Base-by-base conservation (phyloP, 2,797 vertebrate species). In the Salarias fasciatus region DNA sequence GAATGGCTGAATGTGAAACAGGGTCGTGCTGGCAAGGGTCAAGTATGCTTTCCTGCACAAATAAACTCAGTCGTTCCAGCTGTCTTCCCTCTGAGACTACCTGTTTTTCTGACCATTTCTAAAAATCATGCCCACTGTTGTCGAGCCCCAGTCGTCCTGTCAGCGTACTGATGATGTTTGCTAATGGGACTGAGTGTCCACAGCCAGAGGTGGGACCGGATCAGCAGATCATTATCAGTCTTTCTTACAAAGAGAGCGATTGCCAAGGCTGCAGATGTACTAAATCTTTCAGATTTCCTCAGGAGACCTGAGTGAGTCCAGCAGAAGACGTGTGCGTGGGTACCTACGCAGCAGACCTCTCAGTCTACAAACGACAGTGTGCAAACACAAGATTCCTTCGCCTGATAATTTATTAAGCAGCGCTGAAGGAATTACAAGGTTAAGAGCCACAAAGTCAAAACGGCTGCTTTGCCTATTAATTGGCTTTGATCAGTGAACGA, bases 351-450 rank as follows among this genome's bases (percentile, higher is more conserved):
- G 53, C 54, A 40, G 48, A 61, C 63, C 72, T 62, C 60, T 73
- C 63, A 63, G 53, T 85, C 75, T 50, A 61, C 65, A 83, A 57
- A 66, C 11, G 12, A 53, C 75, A 65, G 73, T 56, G 36, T 37
- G 76, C 69, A 75, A 85, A 69, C 72, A 82, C 64, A 59, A 45
- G 41, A 75, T 72, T 49, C 60, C 69, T 68, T 49, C n/a, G 46
- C 41, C 65, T 75, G 64, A 89, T 91, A 13, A 91, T 90, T 89
- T 90, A 93, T 91, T 91, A 79, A 92, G 31, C 75, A 85, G 63
- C 79, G 76, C 57, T 57, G 53, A 69, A 78, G 76, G 53, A 69
- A 70, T 72, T 49, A 50, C 72, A 78, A 86, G 87, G 84, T 89
- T 85, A 89, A 88, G 79, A 88, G 82, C 71, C 65, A 69, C 43